Conservation (phyloP, 23 tunicate genomes). For the Styela plicata region DNA sequence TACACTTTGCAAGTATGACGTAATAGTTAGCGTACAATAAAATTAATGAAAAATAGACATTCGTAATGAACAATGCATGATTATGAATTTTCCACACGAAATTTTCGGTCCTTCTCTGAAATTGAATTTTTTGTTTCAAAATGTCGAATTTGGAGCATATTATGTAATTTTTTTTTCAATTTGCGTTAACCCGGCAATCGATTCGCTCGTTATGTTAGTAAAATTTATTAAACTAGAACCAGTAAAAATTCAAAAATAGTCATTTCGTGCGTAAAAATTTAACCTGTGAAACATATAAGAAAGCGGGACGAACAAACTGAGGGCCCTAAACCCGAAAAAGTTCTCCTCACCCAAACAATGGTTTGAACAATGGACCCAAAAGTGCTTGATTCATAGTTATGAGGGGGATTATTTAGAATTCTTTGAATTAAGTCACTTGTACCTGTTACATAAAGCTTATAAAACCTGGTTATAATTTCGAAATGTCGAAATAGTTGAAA, state of each 20-base stretch:
- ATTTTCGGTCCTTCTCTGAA: background rate
- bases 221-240: too few relatives aligned
- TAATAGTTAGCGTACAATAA: background rate
- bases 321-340: too few relatives aligned
- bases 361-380: too few relatives aligned
- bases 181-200: background rate
- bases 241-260: background rate
- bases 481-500: too few relatives aligned
- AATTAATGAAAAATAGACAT: background rate
- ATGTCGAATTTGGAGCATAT: too few relatives aligned
- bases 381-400: too few relatives aligned
- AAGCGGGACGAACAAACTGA: background rate
- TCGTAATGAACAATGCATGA: background rate
- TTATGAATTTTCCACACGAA: background rate
- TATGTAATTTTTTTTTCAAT: too few relatives aligned
- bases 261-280: background rate
- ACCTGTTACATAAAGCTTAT: too few relatives aligned
- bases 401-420: too few relatives aligned
- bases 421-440: too few relatives aligned
- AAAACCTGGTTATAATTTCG: too few relatives aligned
- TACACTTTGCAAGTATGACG: background rate
- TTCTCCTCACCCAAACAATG: too few relatives aligned
- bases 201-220: background rate
- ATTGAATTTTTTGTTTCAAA: background rate
- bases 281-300: background rate